A percentile compares a stretch with the other conserved stretches of the same genome.
Conservation (phyloP, 2,888 invertebrate genomes). For the Nomada lathburiana region DNA sequence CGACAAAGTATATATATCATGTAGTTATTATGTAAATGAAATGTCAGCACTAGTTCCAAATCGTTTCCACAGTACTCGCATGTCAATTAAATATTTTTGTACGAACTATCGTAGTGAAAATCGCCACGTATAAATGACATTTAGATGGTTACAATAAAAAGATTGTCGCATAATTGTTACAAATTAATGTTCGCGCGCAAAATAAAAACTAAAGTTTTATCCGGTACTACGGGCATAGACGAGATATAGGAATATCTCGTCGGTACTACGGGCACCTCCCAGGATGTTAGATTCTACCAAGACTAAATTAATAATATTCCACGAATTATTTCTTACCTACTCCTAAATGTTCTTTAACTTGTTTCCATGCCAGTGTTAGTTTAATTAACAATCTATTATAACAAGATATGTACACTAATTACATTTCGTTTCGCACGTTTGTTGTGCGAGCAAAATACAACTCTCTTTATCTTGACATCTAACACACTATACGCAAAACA, state of each 20-base stretch:
- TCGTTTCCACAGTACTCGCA: slow-evolving; percentile 12
- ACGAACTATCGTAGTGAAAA: not conserved
- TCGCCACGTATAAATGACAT: not conserved
- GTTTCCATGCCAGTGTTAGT: slow-evolving; percentile 76
- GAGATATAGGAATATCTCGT: too few species aligned
- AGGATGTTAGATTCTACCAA: slow-evolving; percentile 73
- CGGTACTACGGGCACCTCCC: slow-evolving; percentile 75
- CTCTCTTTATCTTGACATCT: slow-evolving; percentile 74
- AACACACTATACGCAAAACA: slow-evolving; percentile 69
- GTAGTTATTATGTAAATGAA: slow-evolving; percentile 38
- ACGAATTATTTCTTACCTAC: slow-evolving; percentile 74
- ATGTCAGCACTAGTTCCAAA: slow-evolving; percentile 27
- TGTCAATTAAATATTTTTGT: slow-evolving; percentile 30
- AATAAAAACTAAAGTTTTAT: slow-evolving; percentile 55
- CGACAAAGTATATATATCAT: slow-evolving; percentile 6
- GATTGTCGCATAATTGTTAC: not conserved
- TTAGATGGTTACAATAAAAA: not conserved
- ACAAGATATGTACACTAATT: slow-evolving; percentile 67
- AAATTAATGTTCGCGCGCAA: slow-evolving; percentile 24
- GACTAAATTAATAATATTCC: slow-evolving; percentile 54
- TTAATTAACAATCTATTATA: slow-evolving; percentile 57
- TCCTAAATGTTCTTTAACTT: slow-evolving; percentile 75
- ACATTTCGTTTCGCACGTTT: slow-evolving; percentile 71
- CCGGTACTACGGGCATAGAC: slow-evolving; percentile 16
- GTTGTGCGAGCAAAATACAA: slow-evolving; percentile 65